Evolutionary conservation across 1,140 invertebrate genomes (phyloP).

Genomic region (Apis dorsata): DNA sequence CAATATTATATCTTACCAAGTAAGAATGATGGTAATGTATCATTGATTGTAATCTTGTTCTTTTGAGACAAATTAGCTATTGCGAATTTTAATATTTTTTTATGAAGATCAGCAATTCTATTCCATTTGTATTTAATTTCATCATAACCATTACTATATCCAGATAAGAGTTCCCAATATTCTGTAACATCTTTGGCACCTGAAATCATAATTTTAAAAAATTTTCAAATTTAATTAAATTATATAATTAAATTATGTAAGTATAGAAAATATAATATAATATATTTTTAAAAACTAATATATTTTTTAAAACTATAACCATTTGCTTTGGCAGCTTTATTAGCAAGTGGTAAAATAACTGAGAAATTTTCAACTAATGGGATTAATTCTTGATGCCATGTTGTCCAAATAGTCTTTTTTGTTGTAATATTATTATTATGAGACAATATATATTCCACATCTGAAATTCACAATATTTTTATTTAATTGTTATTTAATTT

Average conservation of each 20-base stretch:
- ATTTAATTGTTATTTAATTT: neutral
- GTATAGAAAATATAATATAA: neutral
- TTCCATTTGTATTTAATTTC: conserved; percentile 80
- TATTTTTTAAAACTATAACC: conserved; percentile 70
- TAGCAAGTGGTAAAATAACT: conserved; percentile 79
- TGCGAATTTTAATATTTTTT: conserved; percentile 81
- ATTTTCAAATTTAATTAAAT: neutral
- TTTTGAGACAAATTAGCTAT: conserved; percentile 70
- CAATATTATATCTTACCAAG: conserved; percentile 78
- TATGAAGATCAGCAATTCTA: conserved; percentile 79
- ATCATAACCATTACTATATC: conserved; percentile 80
- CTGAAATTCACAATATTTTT: conserved; percentile 52
- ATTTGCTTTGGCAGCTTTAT: conserved; percentile 81
- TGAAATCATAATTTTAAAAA: conserved; percentile 40
- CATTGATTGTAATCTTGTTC: conserved; percentile 71
- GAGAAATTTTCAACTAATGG: conserved; percentile 75
- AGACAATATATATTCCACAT: conserved; percentile 63
- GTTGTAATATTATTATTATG: conserved; percentile 51
- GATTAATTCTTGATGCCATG: conserved; percentile 68
- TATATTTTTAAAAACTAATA: neutral
- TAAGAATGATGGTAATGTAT: conserved; percentile 80
- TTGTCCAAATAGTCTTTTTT: conserved; percentile 65
- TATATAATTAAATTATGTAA: neutral
- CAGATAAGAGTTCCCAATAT: conserved; percentile 83
- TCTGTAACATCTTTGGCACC: conserved; percentile 75